Percentiles rank a stretch among this genome's conserved stretches.
phyloP scores from a whole-genome alignment of 2,797 vertebrate species.

The Sebastes cheni region DNA sequence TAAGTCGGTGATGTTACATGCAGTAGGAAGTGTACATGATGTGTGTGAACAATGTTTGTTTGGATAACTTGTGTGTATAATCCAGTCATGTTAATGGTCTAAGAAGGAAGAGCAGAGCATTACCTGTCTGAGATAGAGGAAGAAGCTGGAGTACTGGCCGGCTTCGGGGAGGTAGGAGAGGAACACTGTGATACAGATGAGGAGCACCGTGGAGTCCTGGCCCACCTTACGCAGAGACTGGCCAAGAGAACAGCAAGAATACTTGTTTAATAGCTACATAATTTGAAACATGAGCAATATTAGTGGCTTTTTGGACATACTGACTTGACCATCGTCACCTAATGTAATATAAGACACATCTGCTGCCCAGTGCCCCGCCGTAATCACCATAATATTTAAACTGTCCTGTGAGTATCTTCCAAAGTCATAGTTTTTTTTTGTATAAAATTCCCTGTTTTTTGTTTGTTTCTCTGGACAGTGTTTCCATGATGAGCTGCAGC shows the following conservation, averaged over 20 bases:
- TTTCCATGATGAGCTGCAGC: neutral
- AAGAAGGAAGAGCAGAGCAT: neutral
- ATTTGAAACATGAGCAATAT: constrained; percentile 41
- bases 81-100: neutral
- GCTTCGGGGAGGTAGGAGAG: constrained; percentile 95
- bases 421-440: neutral
- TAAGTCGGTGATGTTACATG: neutral
- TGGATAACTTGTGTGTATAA: neutral
- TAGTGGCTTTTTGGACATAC: neutral
- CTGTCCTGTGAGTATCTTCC: neutral
- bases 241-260: constrained; percentile 3
- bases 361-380: neutral
- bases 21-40: neutral
- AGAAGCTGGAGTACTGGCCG: constrained; percentile 95
- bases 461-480: neutral
- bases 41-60: neutral
- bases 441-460: neutral
- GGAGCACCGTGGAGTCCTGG: constrained; percentile 93
- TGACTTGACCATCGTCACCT: neutral
- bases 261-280: constrained; percentile 53
- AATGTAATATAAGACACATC: neutral
- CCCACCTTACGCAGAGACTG: constrained; percentile 93
- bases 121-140: constrained; percentile 94
- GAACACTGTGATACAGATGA: constrained; percentile 95
- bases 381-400: neutral